Base-by-base conservation (phyloP, 2,113 vertebrate genomes). In the Grammomys surdaster region DNA sequence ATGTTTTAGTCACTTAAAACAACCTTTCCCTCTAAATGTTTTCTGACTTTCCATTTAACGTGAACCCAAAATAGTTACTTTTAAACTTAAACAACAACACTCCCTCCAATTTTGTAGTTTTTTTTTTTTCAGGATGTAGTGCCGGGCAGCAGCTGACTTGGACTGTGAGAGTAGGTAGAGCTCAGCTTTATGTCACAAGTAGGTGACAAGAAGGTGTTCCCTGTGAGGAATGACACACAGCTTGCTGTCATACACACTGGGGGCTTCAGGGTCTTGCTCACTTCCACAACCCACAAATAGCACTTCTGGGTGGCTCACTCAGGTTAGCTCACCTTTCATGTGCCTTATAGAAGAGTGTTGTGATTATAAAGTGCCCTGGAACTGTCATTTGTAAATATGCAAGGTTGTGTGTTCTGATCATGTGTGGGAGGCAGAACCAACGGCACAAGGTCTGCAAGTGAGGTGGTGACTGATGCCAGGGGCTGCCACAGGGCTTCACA, bases 61-160 rank as follows among this genome's bases (percentile, higher is more conserved):
- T 6, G 48, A 22, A 7, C 36, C 67, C 8, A 1, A 4, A n/a
- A 36, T 0, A 28, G 28, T 2, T 72, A 56, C 26, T 51, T 88
- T 72, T 56, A 19, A 73, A 16, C 36, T 63, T 63, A 43, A 72
- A 72, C 5, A 40, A 46, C 40, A 84, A 40, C 22, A 60, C 40
- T 26, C 33, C 11, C 58, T 60, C 56, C 13, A 43, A 28, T 60
- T 40, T n/a, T 22, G 14, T n/a, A 73, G 40, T 40, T 40, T 46
- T n/a, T 40, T 17, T 1, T 28, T 1, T 1, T 17, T 22, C 0
- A 9, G 90, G n/a, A 17, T 2, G 1, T 0, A 20, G 51, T 0
- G 17, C 43, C 10, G 9, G 24, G 26, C 24, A 2, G 17, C 8
- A 8, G 43, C 70, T 7, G 10, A 7, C 33, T 31, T 72, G 48